These are phyloP conservation scores for Orchestes rusci DNA, from an alignment of 2,888 invertebrate species.

Conservation along the genomic window DNA sequence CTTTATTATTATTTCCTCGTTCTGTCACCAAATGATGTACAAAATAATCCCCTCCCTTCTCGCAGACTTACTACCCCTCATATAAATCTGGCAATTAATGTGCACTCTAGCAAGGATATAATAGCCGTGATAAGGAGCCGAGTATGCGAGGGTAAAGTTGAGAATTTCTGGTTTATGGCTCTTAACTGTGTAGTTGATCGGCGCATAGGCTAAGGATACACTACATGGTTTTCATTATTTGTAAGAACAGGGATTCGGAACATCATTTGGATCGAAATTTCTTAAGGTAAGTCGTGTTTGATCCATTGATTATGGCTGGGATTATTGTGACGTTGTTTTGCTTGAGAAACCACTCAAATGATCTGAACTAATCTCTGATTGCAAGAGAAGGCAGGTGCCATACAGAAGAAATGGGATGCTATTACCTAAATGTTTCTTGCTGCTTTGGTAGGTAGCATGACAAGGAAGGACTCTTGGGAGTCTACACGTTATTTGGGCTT, in stretches of 20 bases:
- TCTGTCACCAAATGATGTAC: too few species aligned
- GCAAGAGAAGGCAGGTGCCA: too few species aligned
- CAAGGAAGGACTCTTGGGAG: too few species aligned
- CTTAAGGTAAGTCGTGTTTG: background rate
- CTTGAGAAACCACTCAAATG: too few species aligned
- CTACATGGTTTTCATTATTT: constrained; percentile 8
- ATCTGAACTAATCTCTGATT: too few species aligned
- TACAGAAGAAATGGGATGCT: too few species aligned
- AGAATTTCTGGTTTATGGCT: background rate
- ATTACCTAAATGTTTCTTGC: too few species aligned
- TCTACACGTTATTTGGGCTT: too few species aligned
- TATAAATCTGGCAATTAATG: constrained; percentile 2
- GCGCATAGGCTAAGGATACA: constrained; percentile 5
- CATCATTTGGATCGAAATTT: constrained; percentile 7
- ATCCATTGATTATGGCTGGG: background rate
- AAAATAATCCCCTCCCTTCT: constrained; percentile 7
- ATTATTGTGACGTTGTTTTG: too few species aligned
- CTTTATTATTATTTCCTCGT: too few species aligned
- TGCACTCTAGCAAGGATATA: constrained; percentile 1
- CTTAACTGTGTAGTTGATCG: constrained; percentile 6
- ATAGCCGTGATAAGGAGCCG: background rate
- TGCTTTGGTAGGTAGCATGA: too few species aligned
- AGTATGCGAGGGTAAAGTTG: background rate
- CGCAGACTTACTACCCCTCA: background rate
- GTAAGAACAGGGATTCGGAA: constrained; percentile 7